These are phyloP conservation scores for Drosophila robusta DNA, from an alignment of 2,888 invertebrate genomes.

Conservation along the genomic window DNA sequence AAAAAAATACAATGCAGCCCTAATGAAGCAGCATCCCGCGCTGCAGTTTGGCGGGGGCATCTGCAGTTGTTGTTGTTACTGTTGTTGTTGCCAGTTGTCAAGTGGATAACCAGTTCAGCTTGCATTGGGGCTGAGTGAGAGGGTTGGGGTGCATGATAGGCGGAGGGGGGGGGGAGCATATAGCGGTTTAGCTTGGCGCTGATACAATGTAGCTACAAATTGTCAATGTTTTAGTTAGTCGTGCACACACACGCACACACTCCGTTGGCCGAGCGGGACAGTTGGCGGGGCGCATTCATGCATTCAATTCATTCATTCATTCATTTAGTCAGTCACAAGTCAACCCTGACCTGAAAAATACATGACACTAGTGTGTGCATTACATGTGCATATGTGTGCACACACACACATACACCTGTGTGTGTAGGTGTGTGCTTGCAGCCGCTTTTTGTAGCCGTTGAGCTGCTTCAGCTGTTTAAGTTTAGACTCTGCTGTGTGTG, in stretches of 20 bases:
- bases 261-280: slow-evolving; percentile 9
- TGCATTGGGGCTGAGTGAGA: slow-evolving; percentile 31
- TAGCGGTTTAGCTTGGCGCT: slow-evolving; percentile 36
- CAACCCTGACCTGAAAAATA: slow-evolving; percentile 85
- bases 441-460: slow-evolving; percentile 48
- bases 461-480: slow-evolving; percentile 41
- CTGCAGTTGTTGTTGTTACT: slow-evolving; percentile 3
- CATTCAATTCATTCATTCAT: slow-evolving; percentile 77
- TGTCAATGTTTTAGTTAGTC: slow-evolving; percentile 79
- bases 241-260: slow-evolving; percentile 47
- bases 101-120: slow-evolving; percentile 62
- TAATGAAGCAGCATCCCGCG: slow-evolving; percentile 54
- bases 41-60: slow-evolving; percentile 20
- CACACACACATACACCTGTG: not conserved
- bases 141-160: not conserved
- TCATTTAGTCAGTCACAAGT: slow-evolving; percentile 83
- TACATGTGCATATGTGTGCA: slow-evolving; percentile 36
- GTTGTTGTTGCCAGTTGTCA: slow-evolving; percentile 36
- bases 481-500: slow-evolving; percentile 17
- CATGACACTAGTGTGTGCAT: slow-evolving; percentile 63
- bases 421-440: slow-evolving; percentile 56
- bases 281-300: slow-evolving; percentile 75
- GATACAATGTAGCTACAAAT: slow-evolving; percentile 60
- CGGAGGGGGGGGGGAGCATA: slow-evolving; percentile 20
- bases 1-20: slow-evolving; percentile 36